Percentiles rank a stretch among this genome's conserved stretches.
Conservation (phyloP, 2,113 vertebrate genomes). For the Pluvialis apricaria region DNA sequence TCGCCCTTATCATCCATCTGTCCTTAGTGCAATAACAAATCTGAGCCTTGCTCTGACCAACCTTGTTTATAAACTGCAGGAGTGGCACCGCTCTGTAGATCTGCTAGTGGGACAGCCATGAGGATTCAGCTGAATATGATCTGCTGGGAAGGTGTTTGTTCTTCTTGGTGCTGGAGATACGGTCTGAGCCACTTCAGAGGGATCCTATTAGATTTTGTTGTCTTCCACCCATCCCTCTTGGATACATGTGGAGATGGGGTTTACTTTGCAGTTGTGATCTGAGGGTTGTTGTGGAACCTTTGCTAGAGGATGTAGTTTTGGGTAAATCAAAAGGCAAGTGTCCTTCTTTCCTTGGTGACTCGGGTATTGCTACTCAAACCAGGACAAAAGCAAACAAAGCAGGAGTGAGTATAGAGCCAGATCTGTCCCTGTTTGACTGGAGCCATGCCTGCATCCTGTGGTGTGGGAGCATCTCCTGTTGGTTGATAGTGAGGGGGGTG, state of each 20-base stretch:
- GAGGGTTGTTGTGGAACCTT: not conserved
- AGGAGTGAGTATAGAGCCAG: not conserved
- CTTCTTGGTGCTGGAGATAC: not conserved
- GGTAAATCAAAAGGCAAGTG: not conserved
- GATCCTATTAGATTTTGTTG: not conserved
- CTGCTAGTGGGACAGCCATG: not conserved
- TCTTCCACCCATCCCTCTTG: not conserved
- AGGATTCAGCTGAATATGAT: not conserved
- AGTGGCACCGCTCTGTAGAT: not conserved
- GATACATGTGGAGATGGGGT: not conserved
- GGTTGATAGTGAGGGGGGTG: not conserved
- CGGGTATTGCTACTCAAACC: not conserved
- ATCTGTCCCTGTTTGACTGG: not conserved
- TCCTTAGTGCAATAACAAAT: not conserved
- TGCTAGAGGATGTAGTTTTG: not conserved
- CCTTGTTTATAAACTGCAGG: not conserved
- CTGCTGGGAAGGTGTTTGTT: not conserved
- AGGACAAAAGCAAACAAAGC: not conserved
- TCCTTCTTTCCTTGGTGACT: not conserved
- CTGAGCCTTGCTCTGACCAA: not conserved
- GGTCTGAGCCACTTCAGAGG: not conserved
- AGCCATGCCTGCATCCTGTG: not conserved
- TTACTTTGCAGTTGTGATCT: not conserved
- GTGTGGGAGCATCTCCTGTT: not conserved
- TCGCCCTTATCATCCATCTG: slow-evolving; percentile 23